These are phyloP conservation scores for Jordanella pulchra DNA, from an alignment of 2,797 vertebrate species.

Conservation along the genomic window DNA sequence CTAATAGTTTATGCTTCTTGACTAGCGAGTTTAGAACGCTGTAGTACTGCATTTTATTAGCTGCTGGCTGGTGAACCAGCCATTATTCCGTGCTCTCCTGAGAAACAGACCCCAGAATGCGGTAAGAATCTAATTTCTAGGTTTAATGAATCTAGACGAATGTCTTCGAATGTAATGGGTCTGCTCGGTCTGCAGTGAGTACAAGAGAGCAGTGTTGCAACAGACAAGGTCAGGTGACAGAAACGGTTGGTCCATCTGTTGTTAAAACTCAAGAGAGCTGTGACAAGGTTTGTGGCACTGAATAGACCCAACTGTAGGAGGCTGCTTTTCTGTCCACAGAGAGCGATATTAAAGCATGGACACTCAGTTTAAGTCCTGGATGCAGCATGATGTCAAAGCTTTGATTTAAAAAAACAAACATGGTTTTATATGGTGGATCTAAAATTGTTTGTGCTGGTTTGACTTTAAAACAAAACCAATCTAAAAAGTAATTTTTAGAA, in stretches of 20 bases:
- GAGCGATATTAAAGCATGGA: constrained; percentile 2
- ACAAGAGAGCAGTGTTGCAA: constrained; percentile 32
- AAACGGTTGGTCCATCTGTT: constrained; percentile 79
- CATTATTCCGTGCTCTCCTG: constrained; percentile 14
- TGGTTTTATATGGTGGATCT: not conserved
- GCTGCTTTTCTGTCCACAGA: not conserved
- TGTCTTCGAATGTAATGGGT: constrained; percentile 5
- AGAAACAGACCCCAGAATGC: constrained; percentile 4
- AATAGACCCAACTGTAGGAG: constrained; percentile 30
- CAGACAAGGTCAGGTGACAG: constrained; percentile 70
- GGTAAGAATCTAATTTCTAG: not conserved
- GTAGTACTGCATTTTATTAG: constrained; percentile 34
- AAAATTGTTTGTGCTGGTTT: not conserved
- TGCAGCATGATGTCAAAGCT: not conserved
- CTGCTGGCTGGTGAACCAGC: constrained; percentile 6
- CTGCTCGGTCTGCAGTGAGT: constrained; percentile 8
- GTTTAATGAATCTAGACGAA: not conserved
- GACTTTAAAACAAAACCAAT: not conserved
- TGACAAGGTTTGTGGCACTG: constrained; percentile 58
- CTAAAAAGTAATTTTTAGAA: not conserved
- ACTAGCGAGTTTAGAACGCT: constrained; percentile 38
- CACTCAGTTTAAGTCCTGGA: constrained; percentile 10
- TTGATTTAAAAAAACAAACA: not conserved
- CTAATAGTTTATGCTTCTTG: constrained; percentile 59
- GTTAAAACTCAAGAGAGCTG: constrained; percentile 67